Conservation (phyloP, 2,113 vertebrate genomes). For the Hippolais icterina region DNA sequence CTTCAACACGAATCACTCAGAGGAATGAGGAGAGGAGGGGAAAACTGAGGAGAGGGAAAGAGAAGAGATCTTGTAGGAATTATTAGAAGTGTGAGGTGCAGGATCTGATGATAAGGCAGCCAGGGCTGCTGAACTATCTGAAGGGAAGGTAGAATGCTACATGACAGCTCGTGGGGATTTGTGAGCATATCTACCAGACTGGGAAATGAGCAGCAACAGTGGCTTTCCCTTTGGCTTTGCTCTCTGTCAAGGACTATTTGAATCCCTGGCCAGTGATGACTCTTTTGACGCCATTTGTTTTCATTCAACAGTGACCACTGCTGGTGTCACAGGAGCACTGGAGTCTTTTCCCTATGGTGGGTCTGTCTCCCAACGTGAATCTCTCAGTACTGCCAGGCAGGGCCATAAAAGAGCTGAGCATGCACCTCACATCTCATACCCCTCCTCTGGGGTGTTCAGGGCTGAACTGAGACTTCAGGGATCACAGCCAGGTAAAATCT, state of each 20-base stretch:
- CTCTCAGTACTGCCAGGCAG: not conserved
- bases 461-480: not conserved
- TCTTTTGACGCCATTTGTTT: not conserved
- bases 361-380: not conserved
- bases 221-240: not conserved
- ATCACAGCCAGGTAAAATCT: not conserved
- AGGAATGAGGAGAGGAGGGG: slow-evolving; percentile 3
- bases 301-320: not conserved
- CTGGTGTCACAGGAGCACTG: not conserved
- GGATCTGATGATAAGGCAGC: slow-evolving; percentile 35
- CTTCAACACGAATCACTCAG: slow-evolving; percentile 69
- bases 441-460: not conserved
- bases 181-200: not conserved
- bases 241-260: not conserved
- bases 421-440: fast-evolving
- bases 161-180: not conserved
- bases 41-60: not conserved
- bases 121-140: not conserved
- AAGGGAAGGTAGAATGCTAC: not conserved
- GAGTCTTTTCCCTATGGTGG: not conserved
- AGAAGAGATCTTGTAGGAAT: slow-evolving; percentile 34
- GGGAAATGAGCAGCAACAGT: not conserved
- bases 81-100: slow-evolving; percentile 12
- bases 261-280: not conserved
- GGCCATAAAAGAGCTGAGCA: not conserved